Conservation (phyloP, 2,113 vertebrate species). For the Semnornis frantzii region DNA sequence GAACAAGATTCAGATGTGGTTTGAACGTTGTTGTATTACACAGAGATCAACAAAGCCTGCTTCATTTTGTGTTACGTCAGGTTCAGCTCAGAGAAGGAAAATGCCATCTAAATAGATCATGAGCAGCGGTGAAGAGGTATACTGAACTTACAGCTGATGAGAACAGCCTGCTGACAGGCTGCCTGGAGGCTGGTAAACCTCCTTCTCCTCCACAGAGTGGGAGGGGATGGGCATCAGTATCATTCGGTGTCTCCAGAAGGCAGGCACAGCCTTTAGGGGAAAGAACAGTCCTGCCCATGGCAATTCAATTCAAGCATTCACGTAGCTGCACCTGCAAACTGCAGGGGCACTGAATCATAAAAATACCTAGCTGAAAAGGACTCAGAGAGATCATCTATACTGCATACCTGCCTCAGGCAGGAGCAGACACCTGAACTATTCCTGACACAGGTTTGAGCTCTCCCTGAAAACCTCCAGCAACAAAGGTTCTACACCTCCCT, state of each 20-base stretch:
- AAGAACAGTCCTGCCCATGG: neutral
- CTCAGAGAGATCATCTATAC: neutral
- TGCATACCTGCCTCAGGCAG: neutral
- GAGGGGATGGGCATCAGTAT: neutral
- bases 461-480: neutral
- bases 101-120: conserved; percentile 9
- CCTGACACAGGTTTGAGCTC: neutral
- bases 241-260: neutral
- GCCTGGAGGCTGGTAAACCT: neutral
- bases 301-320: neutral
- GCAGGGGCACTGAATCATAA: neutral
- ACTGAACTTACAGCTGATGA: neutral
- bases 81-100: conserved; percentile 7
- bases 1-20: conserved; percentile 46
- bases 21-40: neutral
- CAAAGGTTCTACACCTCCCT: neutral
- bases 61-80: conserved; percentile 5
- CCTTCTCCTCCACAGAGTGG: neutral
- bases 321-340: neutral
- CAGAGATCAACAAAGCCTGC: neutral
- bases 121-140: neutral
- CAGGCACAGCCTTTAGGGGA: neutral
- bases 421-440: neutral
- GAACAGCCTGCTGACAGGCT: neutral
- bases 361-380: neutral